phyloP scores from a whole-genome alignment of 2,888 invertebrate species.

The Limnephilus rhombicus region DNA sequence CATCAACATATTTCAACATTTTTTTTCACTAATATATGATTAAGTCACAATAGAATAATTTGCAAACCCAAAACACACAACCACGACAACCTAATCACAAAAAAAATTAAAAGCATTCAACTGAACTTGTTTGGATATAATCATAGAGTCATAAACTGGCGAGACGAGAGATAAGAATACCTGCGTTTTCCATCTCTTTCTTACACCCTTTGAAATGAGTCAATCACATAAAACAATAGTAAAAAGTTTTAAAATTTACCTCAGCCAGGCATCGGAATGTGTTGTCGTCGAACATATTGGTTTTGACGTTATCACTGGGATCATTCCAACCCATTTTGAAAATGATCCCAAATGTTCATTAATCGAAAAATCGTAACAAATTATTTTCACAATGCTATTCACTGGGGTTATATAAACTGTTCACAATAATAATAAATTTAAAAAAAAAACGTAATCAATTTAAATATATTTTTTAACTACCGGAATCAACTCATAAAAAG shows the following conservation, averaged over 20 bases:
- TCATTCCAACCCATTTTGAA: conserved; percentile 13
- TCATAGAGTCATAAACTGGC: background rate
- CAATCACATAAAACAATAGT: background rate
- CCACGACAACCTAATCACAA: background rate
- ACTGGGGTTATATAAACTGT: background rate
- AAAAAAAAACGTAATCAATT: background rate
- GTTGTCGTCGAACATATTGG: conserved; percentile 29
- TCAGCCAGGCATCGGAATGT: conserved; percentile 38
- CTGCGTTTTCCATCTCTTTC: background rate
- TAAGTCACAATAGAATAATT: background rate
- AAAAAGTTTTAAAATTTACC: conserved; percentile 6
- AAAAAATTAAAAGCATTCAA: background rate
- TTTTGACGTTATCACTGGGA: conserved; percentile 29
- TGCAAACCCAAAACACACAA: background rate
- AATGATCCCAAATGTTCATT: background rate
- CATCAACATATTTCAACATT: background rate
- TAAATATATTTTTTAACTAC: background rate
- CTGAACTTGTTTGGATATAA: background rate
- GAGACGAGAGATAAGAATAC: background rate
- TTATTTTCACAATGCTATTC: background rate
- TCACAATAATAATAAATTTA: background rate
- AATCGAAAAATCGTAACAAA: background rate
- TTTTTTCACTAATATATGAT: background rate
- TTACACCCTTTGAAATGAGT: background rate
- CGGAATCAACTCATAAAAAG: conserved; percentile 7